A percentile compares a stretch with the other conserved stretches of the same genome.
These are phyloP conservation scores for Hydrophis major DNA, from an alignment of 2,797 vertebrate species.

Conservation along the genomic window DNA sequence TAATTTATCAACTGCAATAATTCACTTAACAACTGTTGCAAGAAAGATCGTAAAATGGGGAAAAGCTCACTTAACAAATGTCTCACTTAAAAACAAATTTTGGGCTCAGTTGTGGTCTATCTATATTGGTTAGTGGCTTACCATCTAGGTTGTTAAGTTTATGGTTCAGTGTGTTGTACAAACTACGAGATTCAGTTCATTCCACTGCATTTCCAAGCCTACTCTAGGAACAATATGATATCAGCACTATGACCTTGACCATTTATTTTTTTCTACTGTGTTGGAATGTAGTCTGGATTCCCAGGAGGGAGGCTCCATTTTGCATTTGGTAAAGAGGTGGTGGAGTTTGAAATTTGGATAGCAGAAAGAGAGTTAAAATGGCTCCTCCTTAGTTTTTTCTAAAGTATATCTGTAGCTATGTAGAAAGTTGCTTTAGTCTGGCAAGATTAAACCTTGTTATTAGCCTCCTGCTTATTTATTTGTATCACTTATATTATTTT, in stretches of 20 bases:
- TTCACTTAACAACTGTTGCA: too few species aligned
- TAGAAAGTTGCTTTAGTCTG: neutral
- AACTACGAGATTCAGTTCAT: neutral
- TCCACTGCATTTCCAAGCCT: neutral
- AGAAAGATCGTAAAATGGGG: too few species aligned
- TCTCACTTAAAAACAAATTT: too few species aligned
- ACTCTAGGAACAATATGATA: neutral
- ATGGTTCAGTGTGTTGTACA: neutral
- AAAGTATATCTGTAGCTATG: neutral
- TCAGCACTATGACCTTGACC: neutral
- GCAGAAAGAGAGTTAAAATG: neutral
- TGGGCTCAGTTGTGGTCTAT: too few species aligned
- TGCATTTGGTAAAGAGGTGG: too few species aligned
- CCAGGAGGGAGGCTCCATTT: too few species aligned
- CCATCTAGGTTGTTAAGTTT: neutral
- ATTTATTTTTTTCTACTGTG: neutral
- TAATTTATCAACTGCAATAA: too few species aligned
- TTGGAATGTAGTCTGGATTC: neutral
- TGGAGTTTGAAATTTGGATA: neutral
- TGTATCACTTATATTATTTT: neutral
- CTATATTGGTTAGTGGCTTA: neutral
- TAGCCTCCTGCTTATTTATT: neutral
- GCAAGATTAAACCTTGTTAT: neutral
- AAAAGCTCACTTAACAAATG: too few species aligned
- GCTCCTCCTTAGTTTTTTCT: neutral